Base-by-base conservation (phyloP, 2,797 vertebrate genomes). In the Sarcoramphus papa region DNA sequence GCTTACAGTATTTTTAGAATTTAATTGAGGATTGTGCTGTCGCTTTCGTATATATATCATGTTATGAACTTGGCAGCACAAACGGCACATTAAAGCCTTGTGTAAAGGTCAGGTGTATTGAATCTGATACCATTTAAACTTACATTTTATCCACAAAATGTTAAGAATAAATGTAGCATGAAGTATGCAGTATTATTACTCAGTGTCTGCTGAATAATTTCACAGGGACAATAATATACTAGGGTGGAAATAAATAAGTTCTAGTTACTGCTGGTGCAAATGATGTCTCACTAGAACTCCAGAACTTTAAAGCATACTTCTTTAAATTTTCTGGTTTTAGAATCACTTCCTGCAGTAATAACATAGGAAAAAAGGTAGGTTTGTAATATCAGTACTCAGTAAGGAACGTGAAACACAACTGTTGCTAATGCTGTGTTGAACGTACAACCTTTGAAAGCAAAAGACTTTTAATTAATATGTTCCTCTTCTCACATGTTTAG, bases 1-100 rank as follows among this genome's bases (percentile, higher is more conserved):
- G 20, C 19, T 88, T 59, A 51, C 3, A 37, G 37, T 92, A 74
- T 79, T 95, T 91, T 94, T 94, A 90, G 64, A 79, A 85, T 35
- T 80, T 91, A 91, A 87, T 94, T 90, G 92, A 78, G 69, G 62
- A 84, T 90, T 93, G 14, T 92, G 20, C 65, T 90, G 67, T 87
- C 62, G 87, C 41, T 75, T 90, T 56, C 1, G 2, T 69, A n/a
- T 83, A 50, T 40, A 41, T 68, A 45, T 59, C 9, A 37, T 45
- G 43, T 87, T 94, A 81, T 59, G 37, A 81, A 80, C 67, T 87
- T 95, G 41, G 65, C 88, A 48, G 40, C 68, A 89, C 37, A 85
- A 92, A 79, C 30, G 83, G 24, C 31, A 51, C 53, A 80, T 62
- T 88, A 92, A 81, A 91, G 43, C 69, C 60, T 62, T 73, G 16